Conservation (phyloP, 2,113 vertebrate genomes). For the Gracilinanus agilis region DNA sequence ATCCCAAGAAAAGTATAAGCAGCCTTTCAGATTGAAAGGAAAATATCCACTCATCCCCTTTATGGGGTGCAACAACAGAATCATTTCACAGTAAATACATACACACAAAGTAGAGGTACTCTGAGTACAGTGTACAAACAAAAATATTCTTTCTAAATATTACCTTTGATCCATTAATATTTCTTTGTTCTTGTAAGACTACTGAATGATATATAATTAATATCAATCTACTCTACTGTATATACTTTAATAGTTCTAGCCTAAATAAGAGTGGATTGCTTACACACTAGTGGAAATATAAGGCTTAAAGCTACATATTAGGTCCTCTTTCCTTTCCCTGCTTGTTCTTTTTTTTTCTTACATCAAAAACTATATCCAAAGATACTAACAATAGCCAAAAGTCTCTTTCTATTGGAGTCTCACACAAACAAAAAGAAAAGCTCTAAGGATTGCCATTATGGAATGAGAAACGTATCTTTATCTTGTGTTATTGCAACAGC, state of each 20-base stretch:
- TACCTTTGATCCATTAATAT: background rate
- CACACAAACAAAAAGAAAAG: background rate
- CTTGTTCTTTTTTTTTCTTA: slow-evolving; percentile 1
- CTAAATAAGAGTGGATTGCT: background rate
- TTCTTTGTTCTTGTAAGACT: background rate
- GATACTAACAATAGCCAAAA: background rate
- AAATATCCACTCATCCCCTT: background rate
- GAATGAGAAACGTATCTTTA: background rate
- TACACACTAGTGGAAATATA: background rate
- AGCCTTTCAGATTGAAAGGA: background rate
- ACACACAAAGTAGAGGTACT: background rate
- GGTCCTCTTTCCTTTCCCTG: background rate
- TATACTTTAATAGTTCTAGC: background rate
- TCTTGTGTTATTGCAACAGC: background rate
- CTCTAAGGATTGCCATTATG: background rate
- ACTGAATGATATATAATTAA: background rate
- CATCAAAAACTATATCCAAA: background rate
- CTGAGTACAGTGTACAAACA: background rate
- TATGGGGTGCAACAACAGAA: background rate
- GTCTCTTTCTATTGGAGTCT: background rate
- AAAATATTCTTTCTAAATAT: background rate
- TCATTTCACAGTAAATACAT: background rate
- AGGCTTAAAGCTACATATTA: background rate
- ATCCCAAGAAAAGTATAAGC: background rate
- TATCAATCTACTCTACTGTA: background rate